Conservation (phyloP, 1,140 invertebrate species). For the Episyrphus balteatus region DNA sequence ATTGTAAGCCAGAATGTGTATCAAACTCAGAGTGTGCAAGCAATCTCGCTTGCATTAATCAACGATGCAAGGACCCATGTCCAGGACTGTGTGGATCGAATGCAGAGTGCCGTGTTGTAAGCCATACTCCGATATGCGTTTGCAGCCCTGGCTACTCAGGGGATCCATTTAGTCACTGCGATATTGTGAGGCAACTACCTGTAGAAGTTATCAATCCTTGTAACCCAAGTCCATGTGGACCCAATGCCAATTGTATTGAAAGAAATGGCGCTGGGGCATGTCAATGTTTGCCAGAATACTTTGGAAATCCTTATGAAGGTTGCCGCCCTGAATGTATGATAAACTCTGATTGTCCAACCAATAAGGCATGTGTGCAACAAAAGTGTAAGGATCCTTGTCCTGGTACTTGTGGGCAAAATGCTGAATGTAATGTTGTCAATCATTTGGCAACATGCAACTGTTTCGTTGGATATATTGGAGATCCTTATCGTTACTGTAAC, state of each 20-base stretch:
- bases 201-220: constrained; percentile 49
- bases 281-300: constrained; percentile 52
- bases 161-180: constrained; percentile 58
- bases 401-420: constrained; percentile 61
- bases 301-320: constrained; percentile 61
- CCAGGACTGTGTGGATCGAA: constrained; percentile 56
- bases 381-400: constrained; percentile 69
- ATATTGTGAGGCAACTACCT: constrained; percentile 31
- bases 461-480: constrained; percentile 50
- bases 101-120: constrained; percentile 58
- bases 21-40: constrained; percentile 58
- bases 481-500: constrained; percentile 53
- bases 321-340: constrained; percentile 63
- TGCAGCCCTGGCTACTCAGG: constrained; percentile 57
- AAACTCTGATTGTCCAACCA: constrained; percentile 58
- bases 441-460: constrained; percentile 64
- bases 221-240: constrained; percentile 61
- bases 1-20: constrained; percentile 63
- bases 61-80: constrained; percentile 61
- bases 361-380: constrained; percentile 56
- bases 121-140: constrained; percentile 58
- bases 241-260: constrained; percentile 61
- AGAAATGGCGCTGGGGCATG: constrained; percentile 57
- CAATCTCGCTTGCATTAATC: constrained; percentile 56
- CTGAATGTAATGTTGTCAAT: constrained; percentile 60